Base-by-base conservation (phyloP, 2,888 invertebrate genomes). In the Leptopterna dolabrata region DNA sequence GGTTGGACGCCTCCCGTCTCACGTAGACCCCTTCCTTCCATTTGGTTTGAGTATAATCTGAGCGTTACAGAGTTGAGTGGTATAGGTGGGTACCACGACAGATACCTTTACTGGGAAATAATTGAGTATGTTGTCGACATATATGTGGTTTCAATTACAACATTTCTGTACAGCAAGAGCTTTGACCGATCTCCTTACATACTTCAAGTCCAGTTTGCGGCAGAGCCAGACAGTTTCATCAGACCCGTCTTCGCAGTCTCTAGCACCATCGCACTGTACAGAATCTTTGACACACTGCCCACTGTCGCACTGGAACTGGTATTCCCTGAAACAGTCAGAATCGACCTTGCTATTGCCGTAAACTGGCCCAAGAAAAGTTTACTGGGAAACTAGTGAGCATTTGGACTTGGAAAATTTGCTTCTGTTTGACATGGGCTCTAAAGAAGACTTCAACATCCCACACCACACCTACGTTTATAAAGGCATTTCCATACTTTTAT, bases 231-330 rank as follows among this genome's bases (percentile, higher is more conserved):
- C 80, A 45, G 89, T 90, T 88, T 91, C 91, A 89, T 91, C 91
- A 13, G 90, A 90, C 11, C 89, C 89, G 88, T 90, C 90, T 7
- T 55, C 47, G 86, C 91, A 91, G 76, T 91, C 89, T 24, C 73
- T 81, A 16, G 41, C 80, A 16, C 90, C 90, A 88, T 91, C 90
- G 88, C 91, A 91, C 36, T 89, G 80, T 16, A 88, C 81, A 29
- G 86, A 85, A 29, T 76, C 41, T 55, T 90, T 88, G 73, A 90
- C 90, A 47, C 91, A 91, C 41, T 89, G 89, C 0, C 90, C 90
- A 45, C 89, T 90, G 27, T 88, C 88, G 86, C 91, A 92, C 45
- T 88, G 89, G 87, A 91, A 91, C 80, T 90, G 88, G 4, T 78
- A 87, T 24, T 86, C 29, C 76, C 90, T 90, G 87, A 19, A 88